Conservation (phyloP, 2,888 invertebrate species). For the Pseudoips prasinana region DNA sequence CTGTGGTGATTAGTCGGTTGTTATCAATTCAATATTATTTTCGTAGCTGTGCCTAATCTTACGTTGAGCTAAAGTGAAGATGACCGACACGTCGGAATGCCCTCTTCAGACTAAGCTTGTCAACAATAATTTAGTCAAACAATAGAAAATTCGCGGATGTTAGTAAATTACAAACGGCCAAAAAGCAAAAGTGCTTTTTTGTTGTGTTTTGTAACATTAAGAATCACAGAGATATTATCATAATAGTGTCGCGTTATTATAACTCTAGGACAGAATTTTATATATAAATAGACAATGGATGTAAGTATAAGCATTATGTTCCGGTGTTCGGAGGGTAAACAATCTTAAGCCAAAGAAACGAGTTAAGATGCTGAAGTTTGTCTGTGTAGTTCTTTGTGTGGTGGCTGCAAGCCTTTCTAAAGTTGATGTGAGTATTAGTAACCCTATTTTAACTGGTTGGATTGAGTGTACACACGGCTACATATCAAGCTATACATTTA, state of each 20-base stretch:
- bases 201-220: constrained; percentile 26
- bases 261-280: constrained; percentile 20
- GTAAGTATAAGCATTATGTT: background rate
- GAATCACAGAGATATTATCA: constrained; percentile 22
- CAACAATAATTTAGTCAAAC: constrained; percentile 10
- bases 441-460: too few relatives aligned
- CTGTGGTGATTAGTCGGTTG: too few relatives aligned
- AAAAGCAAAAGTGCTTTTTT: constrained; percentile 22
- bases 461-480: too few relatives aligned
- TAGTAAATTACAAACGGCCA: constrained; percentile 5
- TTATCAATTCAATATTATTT: too few relatives aligned
- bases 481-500: too few relatives aligned
- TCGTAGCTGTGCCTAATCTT: too few relatives aligned
- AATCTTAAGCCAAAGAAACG: background rate
- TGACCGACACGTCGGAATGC: background rate
- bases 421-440: constrained; percentile 15
- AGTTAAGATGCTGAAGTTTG: constrained; percentile 14
- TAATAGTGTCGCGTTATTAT: constrained; percentile 24
- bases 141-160: constrained; percentile 30
- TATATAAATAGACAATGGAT: constrained; percentile 19
- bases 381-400: constrained; percentile 6
- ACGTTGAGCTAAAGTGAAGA: too few relatives aligned
- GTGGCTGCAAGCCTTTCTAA: constrained; percentile 10
- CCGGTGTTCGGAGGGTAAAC: background rate
- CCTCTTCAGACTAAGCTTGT: constrained; percentile 2